Conservation (phyloP, 2,888 invertebrate genomes). For the Erebia palarica region DNA sequence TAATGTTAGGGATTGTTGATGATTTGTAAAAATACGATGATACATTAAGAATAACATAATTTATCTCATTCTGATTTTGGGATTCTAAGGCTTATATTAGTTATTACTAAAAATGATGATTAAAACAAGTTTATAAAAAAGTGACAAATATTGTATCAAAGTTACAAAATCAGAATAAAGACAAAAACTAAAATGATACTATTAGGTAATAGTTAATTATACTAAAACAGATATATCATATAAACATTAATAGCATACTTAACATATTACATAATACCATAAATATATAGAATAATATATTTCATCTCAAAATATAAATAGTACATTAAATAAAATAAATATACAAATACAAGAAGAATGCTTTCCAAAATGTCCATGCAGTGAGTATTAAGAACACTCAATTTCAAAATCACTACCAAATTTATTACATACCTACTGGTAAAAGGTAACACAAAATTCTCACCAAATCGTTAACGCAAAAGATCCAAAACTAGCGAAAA, state of each 20-base stretch:
- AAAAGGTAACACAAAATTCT: slow-evolving; percentile 43
- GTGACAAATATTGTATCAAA: background rate
- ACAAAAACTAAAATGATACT: slow-evolving; percentile 36
- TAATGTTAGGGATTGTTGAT: slow-evolving; percentile 54
- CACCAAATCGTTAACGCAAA: slow-evolving; percentile 36
- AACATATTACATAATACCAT: slow-evolving; percentile 34
- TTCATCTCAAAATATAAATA: background rate
- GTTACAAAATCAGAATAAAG: slow-evolving; percentile 30
- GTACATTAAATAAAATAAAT: slow-evolving; percentile 29
- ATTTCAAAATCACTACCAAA: slow-evolving; percentile 29
- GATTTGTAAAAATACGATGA: slow-evolving; percentile 35
- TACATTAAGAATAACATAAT: slow-evolving; percentile 34
- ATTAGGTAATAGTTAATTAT: slow-evolving; percentile 12
- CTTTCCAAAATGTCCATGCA: slow-evolving; percentile 66
- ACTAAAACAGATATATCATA: slow-evolving; percentile 18
- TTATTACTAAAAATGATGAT: background rate
- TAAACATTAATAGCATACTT: slow-evolving; percentile 29
- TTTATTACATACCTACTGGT: slow-evolving; percentile 25
- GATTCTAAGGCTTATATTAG: background rate
- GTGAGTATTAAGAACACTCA: slow-evolving; percentile 35
- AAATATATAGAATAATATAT: slow-evolving; percentile 8
- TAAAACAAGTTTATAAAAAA: background rate
- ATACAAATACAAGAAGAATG: slow-evolving; percentile 66
- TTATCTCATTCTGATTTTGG: slow-evolving; percentile 23
- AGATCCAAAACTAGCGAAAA: slow-evolving; percentile 29